These are phyloP conservation scores for Umimayanthus kanabou DNA, from an alignment of 92 coral and sea anemone genomes.

Conservation along the genomic window DNA sequence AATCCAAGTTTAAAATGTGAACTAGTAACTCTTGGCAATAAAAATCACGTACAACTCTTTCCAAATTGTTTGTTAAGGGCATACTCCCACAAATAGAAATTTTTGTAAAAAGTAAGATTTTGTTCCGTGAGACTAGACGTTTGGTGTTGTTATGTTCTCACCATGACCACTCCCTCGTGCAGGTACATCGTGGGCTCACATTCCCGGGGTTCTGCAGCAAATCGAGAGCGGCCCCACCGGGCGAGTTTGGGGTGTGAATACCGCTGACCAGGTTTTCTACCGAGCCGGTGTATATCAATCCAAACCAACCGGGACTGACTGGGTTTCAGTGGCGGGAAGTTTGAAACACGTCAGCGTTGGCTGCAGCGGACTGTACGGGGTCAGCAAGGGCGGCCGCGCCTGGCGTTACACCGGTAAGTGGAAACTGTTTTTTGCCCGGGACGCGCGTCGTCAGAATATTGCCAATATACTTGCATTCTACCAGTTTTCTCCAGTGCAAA, in stretches of 20 bases:
- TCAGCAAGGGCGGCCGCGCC: background rate
- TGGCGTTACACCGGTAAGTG: conserved; percentile 5
- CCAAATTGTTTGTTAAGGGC: too few relatives aligned
- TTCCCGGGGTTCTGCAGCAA: background rate
- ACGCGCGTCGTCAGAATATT: too few relatives aligned
- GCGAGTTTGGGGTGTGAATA: background rate
- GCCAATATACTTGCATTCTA: too few relatives aligned
- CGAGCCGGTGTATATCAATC: conserved; percentile 5
- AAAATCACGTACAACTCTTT: too few relatives aligned
- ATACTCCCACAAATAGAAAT: too few relatives aligned
- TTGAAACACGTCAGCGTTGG: conserved; percentile 17
- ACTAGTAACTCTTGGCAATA: too few relatives aligned
- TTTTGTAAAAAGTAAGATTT: too few relatives aligned
- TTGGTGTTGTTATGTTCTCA: background rate
- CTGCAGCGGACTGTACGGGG: background rate
- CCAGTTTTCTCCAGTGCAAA: too few relatives aligned
- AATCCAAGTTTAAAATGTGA: too few relatives aligned
- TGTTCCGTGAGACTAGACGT: too few relatives aligned
- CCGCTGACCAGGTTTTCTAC: background rate
- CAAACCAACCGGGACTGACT: background rate
- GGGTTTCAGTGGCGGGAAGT: background rate
- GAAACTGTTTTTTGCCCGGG: too few relatives aligned
- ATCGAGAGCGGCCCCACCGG: background rate
- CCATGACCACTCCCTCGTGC: background rate
- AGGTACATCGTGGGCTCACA: background rate